Conservation (phyloP, 2,797 vertebrate genomes). For the Typhlichthys eigenmanni region DNA sequence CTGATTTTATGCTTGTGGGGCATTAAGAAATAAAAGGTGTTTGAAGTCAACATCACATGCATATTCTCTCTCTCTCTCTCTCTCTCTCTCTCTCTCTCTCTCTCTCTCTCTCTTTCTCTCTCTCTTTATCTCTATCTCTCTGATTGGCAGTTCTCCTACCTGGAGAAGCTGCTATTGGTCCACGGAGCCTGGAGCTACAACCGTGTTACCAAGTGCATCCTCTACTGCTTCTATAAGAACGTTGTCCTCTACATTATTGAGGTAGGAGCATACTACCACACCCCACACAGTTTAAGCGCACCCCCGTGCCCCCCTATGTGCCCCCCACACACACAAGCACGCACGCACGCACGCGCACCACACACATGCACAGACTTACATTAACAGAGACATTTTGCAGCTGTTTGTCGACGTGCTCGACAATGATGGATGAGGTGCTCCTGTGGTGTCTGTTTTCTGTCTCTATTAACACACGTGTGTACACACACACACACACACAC, state of each 20-base stretch:
- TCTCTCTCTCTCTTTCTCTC: neutral
- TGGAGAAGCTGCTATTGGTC: conserved; percentile 94
- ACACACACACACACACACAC: conserved; percentile 30
- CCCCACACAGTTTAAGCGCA: conserved; percentile 13
- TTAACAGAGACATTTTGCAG: conserved; percentile 79
- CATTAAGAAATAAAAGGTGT: too few relatives aligned
- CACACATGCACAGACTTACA: conserved; percentile 43
- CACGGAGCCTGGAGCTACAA: conserved; percentile 99
- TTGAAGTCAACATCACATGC: too few relatives aligned
- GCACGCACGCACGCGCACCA: conserved; percentile 30
- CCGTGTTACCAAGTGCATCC: conserved; percentile 96
- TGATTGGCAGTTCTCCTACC: conserved; percentile 85
- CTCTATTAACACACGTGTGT: conserved; percentile 35
- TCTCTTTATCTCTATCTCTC: conserved; percentile 6
- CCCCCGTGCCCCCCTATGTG: conserved; percentile 14
- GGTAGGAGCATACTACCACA: conserved; percentile 76
- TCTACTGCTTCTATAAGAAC: conserved; percentile 99
- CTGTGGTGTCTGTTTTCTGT: conserved; percentile 79
- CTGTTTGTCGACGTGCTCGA: conserved; percentile 77
- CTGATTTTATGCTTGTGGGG: too few relatives aligned
- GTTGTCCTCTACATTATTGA: conserved; percentile 99
- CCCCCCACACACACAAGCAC: conserved; percentile 30
- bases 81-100: neutral
- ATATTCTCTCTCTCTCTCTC: neutral
- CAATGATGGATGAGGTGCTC: conserved; percentile 78